Base-by-base conservation (phyloP, 2,113 vertebrate genomes). In the Phylloscopus whistleri region DNA sequence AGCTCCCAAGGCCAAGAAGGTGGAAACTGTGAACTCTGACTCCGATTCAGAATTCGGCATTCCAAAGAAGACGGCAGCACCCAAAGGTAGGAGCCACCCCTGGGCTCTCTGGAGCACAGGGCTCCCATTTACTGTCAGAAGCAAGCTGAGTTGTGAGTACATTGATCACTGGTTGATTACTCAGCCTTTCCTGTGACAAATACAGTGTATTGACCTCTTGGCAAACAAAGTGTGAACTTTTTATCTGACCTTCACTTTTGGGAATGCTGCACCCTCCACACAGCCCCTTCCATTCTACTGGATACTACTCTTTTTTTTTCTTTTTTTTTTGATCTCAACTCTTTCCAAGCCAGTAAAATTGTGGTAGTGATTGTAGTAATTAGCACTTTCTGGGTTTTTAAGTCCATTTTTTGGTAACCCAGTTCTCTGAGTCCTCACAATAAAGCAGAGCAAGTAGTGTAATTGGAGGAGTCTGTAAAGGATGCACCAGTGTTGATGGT, bases 41-140 rank as follows among this genome's bases (percentile, higher is more conserved):
- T 99, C 99, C 0, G 99, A 99, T 96, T 99, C 99, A 19, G 99
- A 99, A 96, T 98, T 98, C 0, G 98, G 98, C 44, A 96, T 98
- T 94, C 98, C 98, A 98, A 99, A 98, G 97, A 99, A 99, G 95
- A 94, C 97, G 46, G 56, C 98, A 74, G 49, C 98, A 89, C 97
- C 98, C 63, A 99, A 99, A 99, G 98, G 99, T 99, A 75, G 95
- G 96, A 20, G 73, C 52, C 46, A 9, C 2, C 1, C 13, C 73
- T 27, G 11, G 33, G 44, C 68, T n/a, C 41, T 56, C 13, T 30
- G 24, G n/a, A 48, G n/a, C 67, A 31, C 43, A 44, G 59, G 51
- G 35, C 11, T 69, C 67, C 27, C 8, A 19, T 0, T 13, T 18
- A 2, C 3, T 69, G 12, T 31, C 23, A 76, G 51, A 76, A 15